phyloP scores from a whole-genome alignment of 2,113 vertebrate species.

The Paradoxurus hermaphroditus region DNA sequence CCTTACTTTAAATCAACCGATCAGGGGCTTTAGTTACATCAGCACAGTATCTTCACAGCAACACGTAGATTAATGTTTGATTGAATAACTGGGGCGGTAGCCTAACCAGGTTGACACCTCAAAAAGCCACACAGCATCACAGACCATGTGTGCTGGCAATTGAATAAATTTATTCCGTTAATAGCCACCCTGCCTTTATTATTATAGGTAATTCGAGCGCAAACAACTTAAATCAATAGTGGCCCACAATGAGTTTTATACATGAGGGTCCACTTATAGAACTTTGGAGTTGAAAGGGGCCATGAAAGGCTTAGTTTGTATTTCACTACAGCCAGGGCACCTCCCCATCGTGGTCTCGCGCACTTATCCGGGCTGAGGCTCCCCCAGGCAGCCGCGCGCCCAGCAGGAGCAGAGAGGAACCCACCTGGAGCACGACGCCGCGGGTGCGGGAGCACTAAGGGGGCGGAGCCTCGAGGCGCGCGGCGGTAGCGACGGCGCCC shows the following conservation, averaged over 20 bases:
- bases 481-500: neutral
- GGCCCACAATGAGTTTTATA: conserved; percentile 5
- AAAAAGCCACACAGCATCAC: neutral
- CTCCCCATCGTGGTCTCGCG: neutral
- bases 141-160: neutral
- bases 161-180: neutral
- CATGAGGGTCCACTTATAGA: neutral
- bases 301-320: neutral
- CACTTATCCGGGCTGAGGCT: neutral
- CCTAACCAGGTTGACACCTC: neutral
- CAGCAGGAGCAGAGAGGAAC: conserved; percentile 29
- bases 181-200: conserved; percentile 26
- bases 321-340: neutral
- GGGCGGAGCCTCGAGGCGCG: conserved; percentile 61
- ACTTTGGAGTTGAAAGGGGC: conserved; percentile 53
- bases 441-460: conserved; percentile 15
- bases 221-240: conserved; percentile 32
- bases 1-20: conserved; percentile 16
- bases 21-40: conserved; percentile 10
- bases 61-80: neutral
- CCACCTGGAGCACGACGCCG: conserved; percentile 56
- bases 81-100: neutral
- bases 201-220: conserved; percentile 4
- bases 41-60: neutral
- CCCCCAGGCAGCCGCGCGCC: conserved; percentile 13